Evolutionary conservation across 2,888 invertebrate species (phyloP), one percentile per base, ranked within the genome.

Genomic region (Cosmia trapezina): DNA sequence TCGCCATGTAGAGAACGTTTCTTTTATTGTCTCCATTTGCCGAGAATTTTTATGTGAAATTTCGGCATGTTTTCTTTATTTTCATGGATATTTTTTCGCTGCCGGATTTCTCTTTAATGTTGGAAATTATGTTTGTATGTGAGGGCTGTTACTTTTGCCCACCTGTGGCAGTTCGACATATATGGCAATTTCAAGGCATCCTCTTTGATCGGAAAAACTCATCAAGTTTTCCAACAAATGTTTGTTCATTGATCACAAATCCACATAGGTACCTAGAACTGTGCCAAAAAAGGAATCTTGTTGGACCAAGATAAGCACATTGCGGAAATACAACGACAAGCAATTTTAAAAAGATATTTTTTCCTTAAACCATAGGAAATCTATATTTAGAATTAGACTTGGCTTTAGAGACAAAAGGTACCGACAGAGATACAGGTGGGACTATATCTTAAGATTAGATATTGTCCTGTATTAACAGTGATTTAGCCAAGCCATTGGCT

Each of bases 11-110:
- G 75, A 92, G 92, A 80, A 78, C 81, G 85, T 88, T 88, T 88
- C 89, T 89, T 91, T 90, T 93, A 94, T 94, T 94, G 94, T 93
- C 89, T 90, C 87, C 88, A 88, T 89, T 89, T 89, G 87, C 80
- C 76, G 79, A 75, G 85, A 83, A 88, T 89, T 89, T 86, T 85
- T 87, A 87, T 88, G 86, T 74, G 87, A 85, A 85, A 88, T 88
- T 90, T 86, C 74, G 83, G 83, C 76, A 66, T 82, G 83, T 84
- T 88, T 88, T 80, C 76, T 81, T 81, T 80, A 81, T 83, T 84
- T 86, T 80, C 65, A 33, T 59, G 57, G 53, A 70, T 49, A 62
- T 75, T 78, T 85, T 85, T 74, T 79, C 67, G 65, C 41, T 53
- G 47, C 60, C 68, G 63, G 69, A 80, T 78, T 80, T 77, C 70